A percentile compares a stretch with the other conserved stretches of the same genome.
Evolutionary conservation across 2,888 invertebrate species (phyloP).

Genomic region (Meiosimyza platycephala): DNA sequence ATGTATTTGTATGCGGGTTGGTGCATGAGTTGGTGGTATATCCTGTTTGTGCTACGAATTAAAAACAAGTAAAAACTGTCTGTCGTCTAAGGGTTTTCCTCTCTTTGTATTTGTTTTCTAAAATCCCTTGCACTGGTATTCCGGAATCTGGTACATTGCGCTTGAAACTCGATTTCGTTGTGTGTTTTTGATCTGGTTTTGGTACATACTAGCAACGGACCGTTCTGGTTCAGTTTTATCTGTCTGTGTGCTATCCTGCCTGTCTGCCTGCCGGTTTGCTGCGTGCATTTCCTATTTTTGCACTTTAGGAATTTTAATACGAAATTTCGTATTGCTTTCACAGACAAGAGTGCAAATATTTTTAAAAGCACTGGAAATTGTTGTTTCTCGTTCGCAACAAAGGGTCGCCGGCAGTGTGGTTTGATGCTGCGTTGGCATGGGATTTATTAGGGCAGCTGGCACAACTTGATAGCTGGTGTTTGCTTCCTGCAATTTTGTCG

Average conservation of each 20-base stretch:
- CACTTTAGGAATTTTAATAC: slow-evolving; percentile 29
- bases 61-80: not conserved
- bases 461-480: not conserved
- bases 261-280: not conserved
- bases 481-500: slow-evolving; percentile 27
- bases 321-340: slow-evolving; percentile 18
- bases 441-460: too few species aligned
- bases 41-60: slow-evolving; percentile 13
- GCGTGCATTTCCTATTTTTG: not conserved
- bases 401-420: not conserved
- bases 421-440: too few species aligned
- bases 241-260: slow-evolving; percentile 26
- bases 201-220: not conserved
- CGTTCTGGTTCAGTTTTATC: not conserved
- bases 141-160: too few species aligned
- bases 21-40: not conserved
- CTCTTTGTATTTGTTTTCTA: not conserved
- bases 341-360: slow-evolving; percentile 16
- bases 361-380: slow-evolving; percentile 10
- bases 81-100: slow-evolving; percentile 2
- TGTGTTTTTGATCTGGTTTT: not conserved
- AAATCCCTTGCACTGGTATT: too few species aligned
- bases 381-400: not conserved
- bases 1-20: not conserved
- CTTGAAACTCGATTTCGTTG: not conserved